Evolutionary conservation across 2,113 vertebrate genomes (phyloP).

Genomic region (Pristiophorus japonicus): DNA sequence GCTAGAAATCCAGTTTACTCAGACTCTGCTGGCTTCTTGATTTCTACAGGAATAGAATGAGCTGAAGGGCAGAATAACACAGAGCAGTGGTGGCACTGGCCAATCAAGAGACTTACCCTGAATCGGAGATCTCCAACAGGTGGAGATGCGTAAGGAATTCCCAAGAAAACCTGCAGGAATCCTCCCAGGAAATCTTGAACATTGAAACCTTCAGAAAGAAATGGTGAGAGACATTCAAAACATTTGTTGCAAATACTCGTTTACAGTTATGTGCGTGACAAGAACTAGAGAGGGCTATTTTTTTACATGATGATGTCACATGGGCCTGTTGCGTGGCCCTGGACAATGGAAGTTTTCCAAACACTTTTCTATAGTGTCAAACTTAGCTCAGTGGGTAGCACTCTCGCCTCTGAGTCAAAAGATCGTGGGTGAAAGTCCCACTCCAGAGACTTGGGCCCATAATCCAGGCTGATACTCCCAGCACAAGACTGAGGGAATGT

Average conservation of each 20-base stretch:
- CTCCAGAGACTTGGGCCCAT: not conserved
- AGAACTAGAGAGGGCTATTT: not conserved
- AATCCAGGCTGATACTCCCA: not conserved
- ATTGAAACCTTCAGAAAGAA: not conserved
- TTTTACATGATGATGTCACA: not conserved
- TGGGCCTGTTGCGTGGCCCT: too few relatives aligned
- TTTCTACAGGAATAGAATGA: not conserved
- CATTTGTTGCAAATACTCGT: not conserved
- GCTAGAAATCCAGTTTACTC: not conserved
- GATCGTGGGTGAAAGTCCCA: not conserved
- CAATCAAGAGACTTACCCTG: not conserved
- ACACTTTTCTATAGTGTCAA: not conserved
- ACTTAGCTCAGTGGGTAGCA: not conserved
- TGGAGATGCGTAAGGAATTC: not conserved
- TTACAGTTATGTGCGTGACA: not conserved
- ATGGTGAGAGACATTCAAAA: not conserved
- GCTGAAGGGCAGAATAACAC: not conserved
- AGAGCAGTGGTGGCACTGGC: not conserved
- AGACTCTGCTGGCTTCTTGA: not conserved
- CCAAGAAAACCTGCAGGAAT: not conserved
- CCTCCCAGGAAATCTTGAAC: constrained; percentile 23
- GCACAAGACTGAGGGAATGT: not conserved
- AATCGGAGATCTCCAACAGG: constrained; percentile 9
- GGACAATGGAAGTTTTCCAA: not conserved
- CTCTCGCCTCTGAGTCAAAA: not conserved